Evolutionary conservation across 1,140 invertebrate genomes (phyloP).

Genomic region (Agrypnia vestita): DNA sequence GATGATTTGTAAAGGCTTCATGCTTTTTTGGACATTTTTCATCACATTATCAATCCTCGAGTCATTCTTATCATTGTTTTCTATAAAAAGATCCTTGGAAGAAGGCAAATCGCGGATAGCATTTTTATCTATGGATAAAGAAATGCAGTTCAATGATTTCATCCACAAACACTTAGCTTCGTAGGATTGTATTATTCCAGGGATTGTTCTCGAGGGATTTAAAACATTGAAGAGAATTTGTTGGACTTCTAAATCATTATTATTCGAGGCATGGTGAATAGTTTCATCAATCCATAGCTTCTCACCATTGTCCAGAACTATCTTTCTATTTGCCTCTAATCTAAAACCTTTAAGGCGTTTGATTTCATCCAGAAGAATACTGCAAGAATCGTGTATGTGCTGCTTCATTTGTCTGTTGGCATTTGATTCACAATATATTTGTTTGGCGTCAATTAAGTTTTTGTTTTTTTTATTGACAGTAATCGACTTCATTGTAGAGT

Average conservation of each 20-base stretch:
- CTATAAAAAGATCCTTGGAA: not conserved
- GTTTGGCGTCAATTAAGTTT: constrained; percentile 27
- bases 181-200: constrained; percentile 4
- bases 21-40: constrained; percentile 34
- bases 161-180: constrained; percentile 7
- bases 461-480: constrained; percentile 3
- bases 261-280: not conserved
- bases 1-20: constrained; percentile 12
- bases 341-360: constrained; percentile 18
- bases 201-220: constrained; percentile 22
- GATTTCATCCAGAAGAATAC: constrained; percentile 28
- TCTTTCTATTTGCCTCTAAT: constrained; percentile 34
- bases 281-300: constrained; percentile 36
- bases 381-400: constrained; percentile 18
- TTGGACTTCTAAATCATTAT: constrained; percentile 10
- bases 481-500: constrained; percentile 24
- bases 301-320: constrained; percentile 42
- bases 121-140: constrained; percentile 8
- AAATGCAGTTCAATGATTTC: constrained; percentile 1
- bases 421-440: constrained; percentile 35
- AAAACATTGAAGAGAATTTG: constrained; percentile 14
- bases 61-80: constrained; percentile 5
- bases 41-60: constrained; percentile 20
- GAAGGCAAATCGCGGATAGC: not conserved
- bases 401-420: constrained; percentile 29